Conservation (phyloP, 2,888 invertebrate genomes). For the Drosophila paranaensis region DNA sequence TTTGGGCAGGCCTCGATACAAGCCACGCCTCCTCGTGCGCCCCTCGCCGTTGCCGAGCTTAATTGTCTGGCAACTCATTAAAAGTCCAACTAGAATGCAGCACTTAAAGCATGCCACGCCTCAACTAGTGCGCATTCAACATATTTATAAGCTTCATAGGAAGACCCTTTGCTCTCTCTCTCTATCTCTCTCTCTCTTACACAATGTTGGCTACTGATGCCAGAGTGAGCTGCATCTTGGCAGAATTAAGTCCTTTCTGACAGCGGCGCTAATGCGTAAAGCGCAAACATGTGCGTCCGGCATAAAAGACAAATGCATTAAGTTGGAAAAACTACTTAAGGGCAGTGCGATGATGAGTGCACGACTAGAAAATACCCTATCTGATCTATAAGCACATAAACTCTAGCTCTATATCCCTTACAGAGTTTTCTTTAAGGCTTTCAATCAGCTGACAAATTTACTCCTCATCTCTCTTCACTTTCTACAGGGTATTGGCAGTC, state of each 20-base stretch:
- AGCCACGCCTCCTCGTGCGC: neutral
- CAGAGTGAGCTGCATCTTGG: slow-evolving; percentile 10
- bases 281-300: slow-evolving; percentile 24
- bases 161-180: neutral
- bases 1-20: neutral
- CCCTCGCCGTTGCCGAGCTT: slow-evolving; percentile 28
- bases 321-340: slow-evolving; percentile 3
- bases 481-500: neutral
- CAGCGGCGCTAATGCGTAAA: slow-evolving; percentile 33
- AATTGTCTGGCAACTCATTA: slow-evolving; percentile 79
- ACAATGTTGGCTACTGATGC: neutral
- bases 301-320: slow-evolving; percentile 30
- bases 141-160: slow-evolving; percentile 33
- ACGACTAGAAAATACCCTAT: slow-evolving; percentile 6
- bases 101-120: slow-evolving; percentile 47
- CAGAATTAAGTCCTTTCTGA: slow-evolving; percentile 6
- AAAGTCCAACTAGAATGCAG: slow-evolving; percentile 62
- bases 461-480: neutral
- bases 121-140: slow-evolving; percentile 33
- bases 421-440: neutral
- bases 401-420: neutral
- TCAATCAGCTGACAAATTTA: neutral
- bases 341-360: neutral
- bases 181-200: neutral
- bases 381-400: neutral